A percentile compares a stretch with the other conserved stretches of the same genome.
phyloP scores from a whole-genome alignment of 2,797 vertebrate genomes.

The Rhadinocentrus ornatus region DNA sequence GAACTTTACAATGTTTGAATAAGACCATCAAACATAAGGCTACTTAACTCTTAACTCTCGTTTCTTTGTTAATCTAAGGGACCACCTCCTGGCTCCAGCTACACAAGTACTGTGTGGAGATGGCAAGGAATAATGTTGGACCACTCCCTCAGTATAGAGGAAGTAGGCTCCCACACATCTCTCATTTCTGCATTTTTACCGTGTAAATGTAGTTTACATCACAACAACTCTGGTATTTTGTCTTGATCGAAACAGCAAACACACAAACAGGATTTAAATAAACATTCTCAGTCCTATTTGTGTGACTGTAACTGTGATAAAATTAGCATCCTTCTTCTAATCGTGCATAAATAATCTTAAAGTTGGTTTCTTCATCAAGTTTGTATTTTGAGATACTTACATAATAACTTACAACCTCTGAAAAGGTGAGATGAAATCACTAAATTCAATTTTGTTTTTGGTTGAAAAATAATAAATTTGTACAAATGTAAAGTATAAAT shows the following conservation, averaged over 20 bases:
- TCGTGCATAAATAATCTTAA: conserved; percentile 29
- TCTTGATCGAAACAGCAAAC: conserved; percentile 25
- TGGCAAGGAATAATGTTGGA: conserved; percentile 23
- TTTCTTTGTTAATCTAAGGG: neutral
- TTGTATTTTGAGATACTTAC: conserved; percentile 5
- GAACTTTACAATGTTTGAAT: neutral
- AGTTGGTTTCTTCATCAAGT: conserved; percentile 36
- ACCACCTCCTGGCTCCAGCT: conserved; percentile 2
- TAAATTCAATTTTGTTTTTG: conserved; percentile 29
- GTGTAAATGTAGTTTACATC: conserved; percentile 22
- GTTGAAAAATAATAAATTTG: conserved; percentile 41
- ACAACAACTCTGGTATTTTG: conserved; percentile 24
- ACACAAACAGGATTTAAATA: conserved; percentile 19
- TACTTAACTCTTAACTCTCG: neutral
- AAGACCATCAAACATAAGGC: neutral
- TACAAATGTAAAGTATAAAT: conserved; percentile 54
- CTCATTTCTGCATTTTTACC: conserved; percentile 33
- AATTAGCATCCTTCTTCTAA: conserved; percentile 13
- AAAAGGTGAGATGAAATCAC: conserved; percentile 37
- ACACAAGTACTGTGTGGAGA: conserved; percentile 10
- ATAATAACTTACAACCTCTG: conserved; percentile 56
- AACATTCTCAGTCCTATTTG: conserved; percentile 3
- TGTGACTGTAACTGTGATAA: neutral
- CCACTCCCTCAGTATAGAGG: conserved; percentile 23
- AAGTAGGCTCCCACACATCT: conserved; percentile 28